Evolutionary conservation across 2,888 invertebrate species (phyloP), one percentile per base, ranked within the genome.

Genomic region (Magallana nippona): DNA sequence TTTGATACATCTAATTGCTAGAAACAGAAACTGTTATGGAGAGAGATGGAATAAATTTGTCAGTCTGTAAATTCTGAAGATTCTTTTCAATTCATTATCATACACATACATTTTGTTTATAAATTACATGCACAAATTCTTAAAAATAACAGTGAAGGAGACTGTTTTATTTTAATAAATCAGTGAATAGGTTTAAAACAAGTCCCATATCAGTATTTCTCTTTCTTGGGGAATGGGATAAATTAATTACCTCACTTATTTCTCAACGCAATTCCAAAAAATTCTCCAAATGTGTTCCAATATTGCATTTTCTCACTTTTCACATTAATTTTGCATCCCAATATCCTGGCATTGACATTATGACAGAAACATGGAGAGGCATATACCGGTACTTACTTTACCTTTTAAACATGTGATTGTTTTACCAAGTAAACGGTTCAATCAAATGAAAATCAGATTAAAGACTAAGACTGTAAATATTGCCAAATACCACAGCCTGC

Each of bases 321-420:
- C 60, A 60, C 27, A 13, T 15, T 0, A 22, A 71, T 2, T 27
- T 60, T 19, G 10, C 19, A 10, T 19, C n/a, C 19, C 60, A 60
- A 60, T 60, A 60, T 10, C 60, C 1, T 27, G 27, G 32, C 71
- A 22, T 22, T 15, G 71, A 22, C 71, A 71, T 71, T 71, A 13
- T 63, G 71, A 71, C 71, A 27, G 10, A 15, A 71, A 71, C 13
- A 71, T 22, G 71, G 71, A 71, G 32, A 71, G 71, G 71, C 32
- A 32, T 15, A 32, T 8, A 44, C n/a, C n/a, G n/a, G n/a, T 32
- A 32, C 44, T 44, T 44, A 44, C 8, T 15, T 27, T 27, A 22
- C 71, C 22, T 15, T 60, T 60, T 8, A 15, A 27, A 71, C 71
- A 19, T 22, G 71, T 32, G 32, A 15, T 71, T 71, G 71, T 71